Evolutionary conservation across 1,140 invertebrate species (phyloP), one percentile per base, ranked within the genome.

Genomic region (Drosophila lowei): DNA sequence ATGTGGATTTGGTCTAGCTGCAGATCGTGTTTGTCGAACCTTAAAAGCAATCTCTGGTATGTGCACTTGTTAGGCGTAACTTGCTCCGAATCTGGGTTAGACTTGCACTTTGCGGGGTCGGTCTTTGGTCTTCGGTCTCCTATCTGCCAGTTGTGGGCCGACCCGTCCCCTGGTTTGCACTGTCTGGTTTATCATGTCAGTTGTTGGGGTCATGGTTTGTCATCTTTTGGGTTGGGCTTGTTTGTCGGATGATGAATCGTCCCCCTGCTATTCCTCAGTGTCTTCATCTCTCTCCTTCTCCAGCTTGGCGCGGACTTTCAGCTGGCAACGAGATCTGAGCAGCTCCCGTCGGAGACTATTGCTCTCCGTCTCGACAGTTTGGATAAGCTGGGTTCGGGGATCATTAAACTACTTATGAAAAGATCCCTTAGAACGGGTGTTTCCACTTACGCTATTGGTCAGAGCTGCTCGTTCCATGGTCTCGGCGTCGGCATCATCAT

Each of bases 291-390:
- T 44, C 34, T 71, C 68, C 23, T 66, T 75, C 2, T 77, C 77
- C 58, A 81, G 30, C 41, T 79, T 84, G 13, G 28, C 53, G 0
- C 79, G 73, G 6, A 73, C 50, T 23, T 67, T 75, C n/a, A 63
- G 67, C 13, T 83, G 80, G 8, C 63, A 74, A 38, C 90, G 89
- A 2, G 76, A 90, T 11, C 83, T 64, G 7, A 90, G 55, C 0
- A 90, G 72, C 47, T 90, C 89, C 1, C 90, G 72, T 21, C 90
- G 61, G 7, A 90, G 54, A 7, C 44, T 50, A 74, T 81, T 75
- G 15, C 85, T 90, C 25, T 90, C 83, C 2, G 70, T 46, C 38
- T 90, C 85, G 0, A 83, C 75, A 21, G 70, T 90, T 70, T 90
- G 38, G 0, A 85, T 44, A 0, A 90, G 55, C 90, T 90, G 41